Evolutionary conservation across 1,140 invertebrate genomes (phyloP), one percentile per base, ranked within the genome.

Genomic region (Bactericera cockerelli): DNA sequence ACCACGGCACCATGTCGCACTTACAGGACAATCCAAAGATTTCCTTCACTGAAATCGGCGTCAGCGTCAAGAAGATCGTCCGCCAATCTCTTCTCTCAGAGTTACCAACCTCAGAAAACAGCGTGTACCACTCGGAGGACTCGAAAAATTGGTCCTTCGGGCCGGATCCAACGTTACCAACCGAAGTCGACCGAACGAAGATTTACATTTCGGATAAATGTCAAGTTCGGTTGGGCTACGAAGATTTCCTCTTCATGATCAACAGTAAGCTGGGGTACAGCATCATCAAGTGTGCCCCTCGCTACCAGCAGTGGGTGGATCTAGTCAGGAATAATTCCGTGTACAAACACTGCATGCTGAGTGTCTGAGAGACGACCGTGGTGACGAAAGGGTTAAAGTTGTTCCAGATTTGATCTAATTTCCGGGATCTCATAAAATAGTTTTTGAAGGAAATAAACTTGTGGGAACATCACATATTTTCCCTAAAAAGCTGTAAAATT

Each of bases 201-300:
- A 24, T 65, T 2, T 75, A 81, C 38, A 77, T 86, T 28, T 75
- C 81, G 0, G 73, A 78, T 11, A 75, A 77, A 56, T 89, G 87
- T 67, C 82, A 81, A 6, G 82, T 83, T 16, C 71, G 75, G 26
- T 77, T 80, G 25, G 86, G 86, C 6, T 71, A 75, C 6, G 86
- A 86, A 0, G 81, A 87, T 70, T 88, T 88, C 73, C 75, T 89
- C 28, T 81, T 89, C 69, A 85, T 88, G 76, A 87, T 85, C 13
- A 75, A 81, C 58, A 74, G 82, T 59, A 76, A 81, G 62, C 74
- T 90, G 10, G 85, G 83, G 1, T 76, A 82, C 31, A 72, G 84
- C n/a, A 73, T 78, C 1, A 69, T 89, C 16, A 76, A 77, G 1
- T 89, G 87, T 65, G 84, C 86, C 0, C 85, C 86, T 0, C 74